A percentile compares a stretch with the other conserved stretches of the same genome.
Conservation (phyloP, 2,797 vertebrate species). For the Corythornis leucogaster region DNA sequence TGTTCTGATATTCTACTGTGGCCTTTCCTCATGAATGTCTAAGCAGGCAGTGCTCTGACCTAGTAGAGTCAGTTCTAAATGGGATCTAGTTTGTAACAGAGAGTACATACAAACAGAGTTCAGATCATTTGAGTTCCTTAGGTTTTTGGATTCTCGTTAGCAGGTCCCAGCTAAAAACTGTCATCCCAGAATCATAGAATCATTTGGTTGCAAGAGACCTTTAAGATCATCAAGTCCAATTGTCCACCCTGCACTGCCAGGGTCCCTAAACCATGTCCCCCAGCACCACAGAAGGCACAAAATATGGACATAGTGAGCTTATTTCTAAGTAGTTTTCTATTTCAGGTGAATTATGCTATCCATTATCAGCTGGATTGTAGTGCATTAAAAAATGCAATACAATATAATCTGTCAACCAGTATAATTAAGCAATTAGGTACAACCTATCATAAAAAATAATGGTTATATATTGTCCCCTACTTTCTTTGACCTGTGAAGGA, state of each 20-base stretch:
- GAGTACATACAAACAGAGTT: background rate
- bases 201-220: too few relatives aligned
- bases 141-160: background rate
- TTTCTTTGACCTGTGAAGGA: background rate
- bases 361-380: background rate
- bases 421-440: background rate
- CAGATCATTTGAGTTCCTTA: background rate
- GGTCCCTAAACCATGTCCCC: too few relatives aligned
- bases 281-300: background rate
- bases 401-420: background rate
- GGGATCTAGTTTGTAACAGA: background rate
- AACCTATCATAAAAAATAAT: background rate
- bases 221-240: too few relatives aligned
- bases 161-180: background rate
- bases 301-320: background rate
- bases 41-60: background rate
- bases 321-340: background rate
- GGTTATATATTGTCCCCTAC: background rate
- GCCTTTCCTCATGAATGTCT: background rate
- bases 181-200: background rate
- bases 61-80: background rate
- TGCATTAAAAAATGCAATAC: background rate
- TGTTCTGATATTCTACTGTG: background rate
- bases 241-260: too few relatives aligned
- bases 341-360: background rate